These are phyloP conservation scores for Amblyornis subalaris DNA, from an alignment of 2,113 vertebrate species.

Conservation along the genomic window DNA sequence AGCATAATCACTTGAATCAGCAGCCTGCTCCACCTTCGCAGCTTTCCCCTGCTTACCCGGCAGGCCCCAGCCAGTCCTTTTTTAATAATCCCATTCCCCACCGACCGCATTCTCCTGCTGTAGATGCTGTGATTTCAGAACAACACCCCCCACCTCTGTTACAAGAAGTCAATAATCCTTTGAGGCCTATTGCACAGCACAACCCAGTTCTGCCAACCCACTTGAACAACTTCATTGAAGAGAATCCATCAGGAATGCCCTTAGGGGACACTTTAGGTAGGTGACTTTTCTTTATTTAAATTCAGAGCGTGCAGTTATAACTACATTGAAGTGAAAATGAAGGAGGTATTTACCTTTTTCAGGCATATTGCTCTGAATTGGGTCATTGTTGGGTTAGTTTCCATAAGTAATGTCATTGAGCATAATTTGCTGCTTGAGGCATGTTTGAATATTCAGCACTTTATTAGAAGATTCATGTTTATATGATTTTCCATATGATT, in stretches of 20 bases:
- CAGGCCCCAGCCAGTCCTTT: constrained; percentile 81
- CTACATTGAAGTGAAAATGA: constrained; percentile 17
- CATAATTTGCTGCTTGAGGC: constrained; percentile 32
- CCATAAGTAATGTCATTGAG: constrained; percentile 44
- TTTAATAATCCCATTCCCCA: constrained; percentile 83
- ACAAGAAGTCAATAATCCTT: constrained; percentile 81
- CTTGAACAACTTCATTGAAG: constrained; percentile 90
- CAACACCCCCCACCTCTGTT: constrained; percentile 71
- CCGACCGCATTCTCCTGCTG: constrained; percentile 85
- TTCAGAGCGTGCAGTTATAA: constrained; percentile 21
- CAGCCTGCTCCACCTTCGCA: constrained; percentile 72
- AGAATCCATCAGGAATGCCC: constrained; percentile 79
- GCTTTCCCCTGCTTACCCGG: constrained; percentile 83
- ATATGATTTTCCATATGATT: constrained; percentile 53
- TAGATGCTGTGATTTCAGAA: constrained; percentile 81
- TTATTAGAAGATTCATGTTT: constrained; percentile 62
- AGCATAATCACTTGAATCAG: constrained; percentile 73
- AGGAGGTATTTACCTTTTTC: constrained; percentile 35
- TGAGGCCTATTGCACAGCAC: constrained; percentile 83
- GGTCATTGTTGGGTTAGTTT: constrained; percentile 46
- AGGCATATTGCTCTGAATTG: constrained; percentile 27
- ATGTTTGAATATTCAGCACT: constrained; percentile 43
- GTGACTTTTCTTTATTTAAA: constrained; percentile 61
- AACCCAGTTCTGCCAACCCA: constrained; percentile 81
- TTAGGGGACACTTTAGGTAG: constrained; percentile 87